These are phyloP conservation scores for Himalopsyche japonica DNA, from an alignment of 2,888 invertebrate genomes.

Conservation along the genomic window DNA sequence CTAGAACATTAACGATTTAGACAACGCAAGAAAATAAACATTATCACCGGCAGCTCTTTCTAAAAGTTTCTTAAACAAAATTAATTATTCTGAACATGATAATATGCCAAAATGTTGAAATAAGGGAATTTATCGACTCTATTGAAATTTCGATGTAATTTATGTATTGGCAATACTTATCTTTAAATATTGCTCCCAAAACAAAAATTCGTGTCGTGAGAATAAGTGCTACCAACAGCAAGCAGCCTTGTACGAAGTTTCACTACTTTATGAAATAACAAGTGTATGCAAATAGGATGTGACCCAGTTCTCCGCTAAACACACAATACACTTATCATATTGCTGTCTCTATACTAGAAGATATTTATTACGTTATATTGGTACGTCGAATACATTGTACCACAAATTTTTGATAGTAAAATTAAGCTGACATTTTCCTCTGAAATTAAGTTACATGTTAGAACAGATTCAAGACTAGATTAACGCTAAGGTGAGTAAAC, in stretches of 20 bases:
- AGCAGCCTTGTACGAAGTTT: slow-evolving; percentile 17
- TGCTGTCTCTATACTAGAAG: background rate
- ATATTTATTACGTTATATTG: background rate
- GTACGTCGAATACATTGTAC: background rate
- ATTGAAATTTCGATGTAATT: background rate
- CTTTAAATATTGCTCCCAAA: background rate
- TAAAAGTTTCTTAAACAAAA: too few relatives aligned
- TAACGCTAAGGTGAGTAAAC: too few relatives aligned
- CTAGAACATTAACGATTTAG: too few relatives aligned
- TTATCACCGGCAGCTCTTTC: too few relatives aligned
- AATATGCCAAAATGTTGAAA: background rate
- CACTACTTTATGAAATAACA: slow-evolving; percentile 36
- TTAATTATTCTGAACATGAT: too few relatives aligned
- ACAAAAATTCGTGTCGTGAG: background rate
- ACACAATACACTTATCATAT: slow-evolving; percentile 22
- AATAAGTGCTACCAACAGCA: background rate
- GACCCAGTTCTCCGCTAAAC: slow-evolving; percentile 27
- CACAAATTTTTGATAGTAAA: background rate
- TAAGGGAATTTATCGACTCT: background rate
- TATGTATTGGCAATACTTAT: background rate
- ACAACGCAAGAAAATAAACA: too few relatives aligned
- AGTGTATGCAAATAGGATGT: slow-evolving; percentile 37
- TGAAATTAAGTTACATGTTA: too few relatives aligned
- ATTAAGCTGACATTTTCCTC: too few relatives aligned
- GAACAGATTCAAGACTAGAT: too few relatives aligned